phyloP scores from a whole-genome alignment of 2,113 vertebrate species.

The Mionectes macconnelli region DNA sequence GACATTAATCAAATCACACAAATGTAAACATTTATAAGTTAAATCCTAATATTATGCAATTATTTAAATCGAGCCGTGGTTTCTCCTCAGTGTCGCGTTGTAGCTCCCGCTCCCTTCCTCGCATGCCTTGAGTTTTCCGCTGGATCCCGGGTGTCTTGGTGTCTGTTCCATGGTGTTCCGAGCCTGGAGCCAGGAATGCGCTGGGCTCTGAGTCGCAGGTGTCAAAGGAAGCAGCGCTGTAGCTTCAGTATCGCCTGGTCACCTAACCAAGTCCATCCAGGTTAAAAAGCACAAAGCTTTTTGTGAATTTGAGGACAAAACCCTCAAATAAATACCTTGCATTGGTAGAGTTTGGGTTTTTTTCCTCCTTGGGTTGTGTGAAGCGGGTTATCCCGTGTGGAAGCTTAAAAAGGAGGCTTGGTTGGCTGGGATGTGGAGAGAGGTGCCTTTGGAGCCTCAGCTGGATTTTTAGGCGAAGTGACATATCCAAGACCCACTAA shows the following conservation, averaged over 20 bases:
- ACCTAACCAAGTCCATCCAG: background rate
- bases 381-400: rapidly evolving
- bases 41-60: slow-evolving; percentile 56
- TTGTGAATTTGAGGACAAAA: background rate
- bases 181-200: rapidly evolving
- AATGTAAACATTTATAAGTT: slow-evolving; percentile 61
- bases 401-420: background rate
- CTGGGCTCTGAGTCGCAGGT: rapidly evolving
- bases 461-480: background rate
- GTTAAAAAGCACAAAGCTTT: background rate
- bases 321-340: background rate
- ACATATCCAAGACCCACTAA: background rate
- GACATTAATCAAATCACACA: slow-evolving; percentile 47
- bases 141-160: background rate
- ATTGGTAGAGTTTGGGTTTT: rapidly evolving
- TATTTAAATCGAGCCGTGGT: slow-evolving; percentile 47
- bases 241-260: background rate
- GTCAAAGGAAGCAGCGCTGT: background rate
- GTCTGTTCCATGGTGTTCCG: background rate
- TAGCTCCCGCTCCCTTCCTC: background rate
- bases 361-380: background rate
- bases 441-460: background rate
- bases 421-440: background rate
- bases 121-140: background rate
- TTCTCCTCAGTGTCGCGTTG: background rate